A percentile compares a stretch with the other conserved stretches of the same genome.
Evolutionary conservation across 2,888 invertebrate genomes (phyloP).

Genomic region (Brachynemurus nebulosus): DNA sequence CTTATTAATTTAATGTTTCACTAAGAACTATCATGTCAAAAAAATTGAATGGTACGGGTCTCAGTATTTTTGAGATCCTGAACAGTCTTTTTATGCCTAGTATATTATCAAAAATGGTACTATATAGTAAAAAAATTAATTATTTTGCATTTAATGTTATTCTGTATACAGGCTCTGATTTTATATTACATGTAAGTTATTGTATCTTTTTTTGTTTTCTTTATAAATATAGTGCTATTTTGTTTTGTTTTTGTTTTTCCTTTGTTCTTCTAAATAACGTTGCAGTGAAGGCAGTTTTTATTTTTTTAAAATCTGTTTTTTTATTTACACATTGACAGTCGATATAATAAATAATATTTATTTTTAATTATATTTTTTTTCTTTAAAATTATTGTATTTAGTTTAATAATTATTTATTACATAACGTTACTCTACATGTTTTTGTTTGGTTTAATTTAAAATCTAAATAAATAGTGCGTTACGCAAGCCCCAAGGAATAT

Average conservation of each 20-base stretch:
- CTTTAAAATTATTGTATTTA: conserved; percentile 24
- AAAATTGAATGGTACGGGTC: too few species aligned
- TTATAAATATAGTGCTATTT: conserved; percentile 2
- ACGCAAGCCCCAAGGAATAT: neutral
- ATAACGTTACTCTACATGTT: too few species aligned
- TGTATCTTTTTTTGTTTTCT: neutral
- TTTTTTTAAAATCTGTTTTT: conserved; percentile 8
- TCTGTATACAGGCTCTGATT: neutral
- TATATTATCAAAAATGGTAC: too few species aligned
- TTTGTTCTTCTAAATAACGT: conserved; percentile 4
- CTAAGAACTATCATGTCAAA: too few species aligned
- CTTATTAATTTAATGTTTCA: too few species aligned
- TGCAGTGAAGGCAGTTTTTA: conserved; percentile 11
- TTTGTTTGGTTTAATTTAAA: too few species aligned
- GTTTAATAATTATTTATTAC: conserved; percentile 1
- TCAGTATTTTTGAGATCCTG: too few species aligned
- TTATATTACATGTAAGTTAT: neutral
- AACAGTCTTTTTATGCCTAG: too few species aligned
- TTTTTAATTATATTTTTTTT: conserved; percentile 16
- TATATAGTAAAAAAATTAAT: too few species aligned
- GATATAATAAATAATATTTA: conserved; percentile 12
- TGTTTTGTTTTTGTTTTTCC: neutral
- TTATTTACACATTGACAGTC: conserved; percentile 7
- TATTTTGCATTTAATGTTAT: too few species aligned
- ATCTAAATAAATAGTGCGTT: neutral